Conservation (phyloP, 2,888 invertebrate species). For the Netelia inedita region DNA sequence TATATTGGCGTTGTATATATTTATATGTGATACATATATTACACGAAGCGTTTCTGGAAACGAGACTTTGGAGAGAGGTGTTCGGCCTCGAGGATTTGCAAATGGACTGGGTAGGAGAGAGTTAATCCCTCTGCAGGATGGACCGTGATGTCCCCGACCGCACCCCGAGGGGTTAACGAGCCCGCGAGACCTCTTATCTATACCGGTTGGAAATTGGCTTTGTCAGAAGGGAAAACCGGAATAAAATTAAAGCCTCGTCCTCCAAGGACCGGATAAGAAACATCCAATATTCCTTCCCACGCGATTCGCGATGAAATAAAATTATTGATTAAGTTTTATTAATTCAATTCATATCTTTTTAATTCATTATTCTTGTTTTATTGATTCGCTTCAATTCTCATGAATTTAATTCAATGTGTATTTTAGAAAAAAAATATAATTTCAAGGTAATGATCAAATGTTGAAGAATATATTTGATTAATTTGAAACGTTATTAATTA, state of each 20-base stretch:
- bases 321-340: too few species aligned
- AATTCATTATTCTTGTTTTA: too few species aligned
- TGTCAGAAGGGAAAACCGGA: constrained; percentile 5
- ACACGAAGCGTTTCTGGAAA: constrained; percentile 7
- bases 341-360: too few species aligned
- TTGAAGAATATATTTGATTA: background rate
- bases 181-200: constrained; percentile 39
- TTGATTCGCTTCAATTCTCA: too few species aligned
- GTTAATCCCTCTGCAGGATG: constrained; percentile 50
- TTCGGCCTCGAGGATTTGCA: constrained; percentile 57
- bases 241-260: constrained; percentile 2
- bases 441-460: too few species aligned
- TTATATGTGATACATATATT: background rate
- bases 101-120: constrained; percentile 47
- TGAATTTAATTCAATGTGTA: too few species aligned
- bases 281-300: background rate
- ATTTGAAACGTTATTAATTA: background rate
- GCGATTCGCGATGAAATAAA: too few species aligned
- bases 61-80: constrained; percentile 39
- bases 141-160: constrained; percentile 53
- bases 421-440: too few species aligned
- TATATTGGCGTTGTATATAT: background rate
- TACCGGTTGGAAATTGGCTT: constrained; percentile 39
- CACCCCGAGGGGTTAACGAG: constrained; percentile 60
- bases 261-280: background rate